Evolutionary conservation across 2,888 invertebrate genomes (phyloP), one percentile per base, ranked within the genome.

Genomic region (Timema podura): DNA sequence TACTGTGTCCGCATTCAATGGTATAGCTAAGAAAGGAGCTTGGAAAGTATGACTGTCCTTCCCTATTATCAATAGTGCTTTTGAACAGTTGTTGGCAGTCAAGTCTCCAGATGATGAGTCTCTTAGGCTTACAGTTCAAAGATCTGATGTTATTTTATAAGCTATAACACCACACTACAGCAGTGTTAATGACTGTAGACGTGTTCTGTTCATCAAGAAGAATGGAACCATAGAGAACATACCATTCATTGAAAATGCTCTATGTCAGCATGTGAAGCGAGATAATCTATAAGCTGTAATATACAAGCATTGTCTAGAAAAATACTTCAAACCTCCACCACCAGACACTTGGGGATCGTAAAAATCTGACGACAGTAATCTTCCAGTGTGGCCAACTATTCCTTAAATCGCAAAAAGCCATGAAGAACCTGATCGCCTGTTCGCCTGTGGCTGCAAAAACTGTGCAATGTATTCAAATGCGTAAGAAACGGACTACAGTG

Each of bases 121-220:
- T n/a, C n/a, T n/a, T n/a, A n/a, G n/a, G n/a, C n/a, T n/a, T n/a
- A n/a, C n/a, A n/a, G n/a, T 64, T 16, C 15, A 68, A 11, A 46
- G 64, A 48, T 68, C 64, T 64, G 64, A 64, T 64, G 47, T 48
- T 6, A 64, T 68, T 45, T 8, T 48, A 16, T 64, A 64, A 15
- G 68, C 47, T 48, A 48, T 44, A 51, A 48, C 47, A 67, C 49
- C 67, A 67, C 16, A 47, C 16, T 15, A 16, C 15, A 30, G 49
- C 16, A 51, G 44, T 49, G 15, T 68, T n/a, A 64, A 68, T 64
- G 68, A 68, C 16, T 68, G 68, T 64, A n/a, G n/a, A 68, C 45
- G 64, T 15, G 64, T 47, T 5, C 13, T 68, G n/a, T 68, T 68
- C 64, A 68, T 64, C 9, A 61, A 61, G 47, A 68, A 68, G 64